Evolutionary conservation across 2,113 vertebrate species (phyloP).

Genomic region (Alligator sinensis): DNA sequence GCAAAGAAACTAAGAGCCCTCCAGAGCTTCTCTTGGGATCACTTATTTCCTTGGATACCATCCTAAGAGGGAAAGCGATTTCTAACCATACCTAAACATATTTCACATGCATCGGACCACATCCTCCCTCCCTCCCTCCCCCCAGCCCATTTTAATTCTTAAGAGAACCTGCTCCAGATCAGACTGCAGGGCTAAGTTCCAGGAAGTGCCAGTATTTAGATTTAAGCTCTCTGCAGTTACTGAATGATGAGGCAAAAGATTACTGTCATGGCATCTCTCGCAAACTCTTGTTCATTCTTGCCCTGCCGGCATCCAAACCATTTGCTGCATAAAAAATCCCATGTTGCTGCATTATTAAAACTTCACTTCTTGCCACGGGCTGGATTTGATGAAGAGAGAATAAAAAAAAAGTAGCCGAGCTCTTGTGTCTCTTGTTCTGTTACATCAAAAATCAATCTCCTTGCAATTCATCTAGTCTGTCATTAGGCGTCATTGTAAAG

Average conservation of each 20-base stretch:
- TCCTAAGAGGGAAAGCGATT: not conserved
- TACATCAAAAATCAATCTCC: conserved; percentile 59
- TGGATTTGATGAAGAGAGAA: not conserved
- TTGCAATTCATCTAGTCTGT: conserved; percentile 81
- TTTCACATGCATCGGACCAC: conserved; percentile 33
- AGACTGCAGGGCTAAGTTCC: conserved; percentile 34
- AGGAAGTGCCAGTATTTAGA: conserved; percentile 38
- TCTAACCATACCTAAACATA: not conserved
- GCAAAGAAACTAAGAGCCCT: not conserved
- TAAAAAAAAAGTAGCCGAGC: conserved; percentile 44
- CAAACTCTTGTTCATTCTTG: not conserved
- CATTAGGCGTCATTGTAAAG: conserved; percentile 86
- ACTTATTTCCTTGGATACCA: conserved; percentile 3
- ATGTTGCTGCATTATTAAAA: conserved; percentile 30
- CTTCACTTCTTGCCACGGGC: conserved; percentile 51
- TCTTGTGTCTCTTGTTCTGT: conserved; percentile 39
- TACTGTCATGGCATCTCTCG: conserved; percentile 19
- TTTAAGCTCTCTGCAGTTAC: conserved; percentile 61
- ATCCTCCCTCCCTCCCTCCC: not conserved
- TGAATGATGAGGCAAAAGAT: conserved; percentile 24
- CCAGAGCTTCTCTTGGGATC: not conserved
- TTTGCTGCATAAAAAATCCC: not conserved
- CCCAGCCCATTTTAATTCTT: not conserved
- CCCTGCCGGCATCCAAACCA: not conserved
- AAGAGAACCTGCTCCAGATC: conserved; percentile 8